Percentiles rank a stretch among this genome's conserved stretches.
Conservation (phyloP, 2,888 invertebrate genomes). For the Parnassius glacialis region DNA sequence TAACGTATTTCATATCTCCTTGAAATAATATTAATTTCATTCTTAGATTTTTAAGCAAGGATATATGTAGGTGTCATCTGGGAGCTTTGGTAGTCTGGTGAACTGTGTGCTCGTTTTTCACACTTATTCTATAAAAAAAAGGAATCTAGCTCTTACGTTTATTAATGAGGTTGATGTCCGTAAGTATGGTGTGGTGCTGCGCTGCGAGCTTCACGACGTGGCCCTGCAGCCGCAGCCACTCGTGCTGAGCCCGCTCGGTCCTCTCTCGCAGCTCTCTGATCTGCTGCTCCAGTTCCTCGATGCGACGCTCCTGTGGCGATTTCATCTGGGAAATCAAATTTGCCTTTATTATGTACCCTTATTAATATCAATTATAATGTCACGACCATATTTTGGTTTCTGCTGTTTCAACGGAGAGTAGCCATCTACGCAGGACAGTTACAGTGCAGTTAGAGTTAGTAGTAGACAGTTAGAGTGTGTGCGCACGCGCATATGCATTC, state of each 20-base stretch:
- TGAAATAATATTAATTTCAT: no score
- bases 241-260: slow-evolving; percentile 84
- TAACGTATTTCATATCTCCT: no score
- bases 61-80: no score
- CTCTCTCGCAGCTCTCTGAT: slow-evolving; percentile 82
- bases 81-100: background rate
- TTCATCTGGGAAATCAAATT: slow-evolving; percentile 45
- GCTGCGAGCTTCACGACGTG: slow-evolving; percentile 85
- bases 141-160: slow-evolving; percentile 80
- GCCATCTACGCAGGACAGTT: no score
- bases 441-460: no score
- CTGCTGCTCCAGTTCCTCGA: slow-evolving; percentile 83
- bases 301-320: slow-evolving; percentile 82
- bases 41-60: no score
- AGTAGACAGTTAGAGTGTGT: no score
- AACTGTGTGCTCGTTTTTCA: background rate
- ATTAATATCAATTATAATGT: no score
- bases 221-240: slow-evolving; percentile 89
- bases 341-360: no score
- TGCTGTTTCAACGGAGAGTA: no score
- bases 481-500: no score
- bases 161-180: slow-evolving; percentile 85
- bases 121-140: background rate
- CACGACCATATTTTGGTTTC: no score
- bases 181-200: slow-evolving; percentile 84